Percentiles rank a stretch among this genome's conserved stretches.
These are phyloP conservation scores for Oligia strigilis DNA, from an alignment of 2,888 invertebrate species.

Conservation along the genomic window DNA sequence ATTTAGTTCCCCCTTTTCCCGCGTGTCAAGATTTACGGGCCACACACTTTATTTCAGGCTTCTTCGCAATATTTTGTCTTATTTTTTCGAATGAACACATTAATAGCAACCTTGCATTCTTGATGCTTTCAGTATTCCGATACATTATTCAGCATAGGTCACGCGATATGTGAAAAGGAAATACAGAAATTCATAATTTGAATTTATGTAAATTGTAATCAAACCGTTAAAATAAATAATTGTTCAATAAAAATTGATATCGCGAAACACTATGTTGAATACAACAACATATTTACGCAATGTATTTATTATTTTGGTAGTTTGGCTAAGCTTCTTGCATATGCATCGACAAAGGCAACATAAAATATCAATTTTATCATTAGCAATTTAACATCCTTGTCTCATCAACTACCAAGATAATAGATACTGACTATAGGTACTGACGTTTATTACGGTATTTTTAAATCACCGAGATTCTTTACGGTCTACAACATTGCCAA, in stretches of 20 bases:
- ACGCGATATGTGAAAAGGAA: conserved; percentile 31
- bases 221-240: background rate
- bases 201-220: background rate
- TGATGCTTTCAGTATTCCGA: conserved; percentile 17
- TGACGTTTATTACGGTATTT: background rate
- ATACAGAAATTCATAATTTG: background rate
- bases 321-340: background rate
- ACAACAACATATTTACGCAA: background rate
- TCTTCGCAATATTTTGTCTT: conserved; percentile 31
- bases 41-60: conserved; percentile 13
- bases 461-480: background rate
- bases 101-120: conserved; percentile 49
- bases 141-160: conserved; percentile 7
- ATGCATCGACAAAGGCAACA: background rate
- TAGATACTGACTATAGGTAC: background rate
- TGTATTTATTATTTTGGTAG: conserved; percentile 10
- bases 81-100: conserved; percentile 56
- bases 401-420: conserved; percentile 11
- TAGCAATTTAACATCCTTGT: background rate
- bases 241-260: background rate
- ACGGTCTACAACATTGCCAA: conserved; percentile 4
- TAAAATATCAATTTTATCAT: background rate
- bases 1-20: background rate
- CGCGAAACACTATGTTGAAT: background rate
- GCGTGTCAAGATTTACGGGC: conserved; percentile 20